Conservation (phyloP, 2,888 invertebrate species). For the Psylliodes chrysocephalus region DNA sequence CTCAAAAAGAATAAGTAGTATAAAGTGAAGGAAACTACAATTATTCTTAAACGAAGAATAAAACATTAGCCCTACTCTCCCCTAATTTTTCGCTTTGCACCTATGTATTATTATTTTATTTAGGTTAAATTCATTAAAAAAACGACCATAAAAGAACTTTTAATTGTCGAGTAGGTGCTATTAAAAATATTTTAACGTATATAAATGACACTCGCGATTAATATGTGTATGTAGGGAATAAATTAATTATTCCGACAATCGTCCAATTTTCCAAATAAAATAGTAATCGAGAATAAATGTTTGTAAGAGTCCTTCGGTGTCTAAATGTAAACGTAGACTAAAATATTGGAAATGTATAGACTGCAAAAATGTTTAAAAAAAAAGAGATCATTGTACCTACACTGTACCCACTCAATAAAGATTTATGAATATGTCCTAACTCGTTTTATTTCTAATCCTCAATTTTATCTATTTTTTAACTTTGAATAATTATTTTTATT, state of each 20-base stretch:
- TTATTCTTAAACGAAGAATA: too few species aligned
- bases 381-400: conserved; percentile 10
- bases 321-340: conserved; percentile 35
- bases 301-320: conserved; percentile 22
- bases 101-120: too few species aligned
- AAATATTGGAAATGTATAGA: conserved; percentile 39
- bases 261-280: conserved; percentile 33
- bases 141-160: neutral
- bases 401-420: conserved; percentile 36
- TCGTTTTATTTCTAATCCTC: too few species aligned
- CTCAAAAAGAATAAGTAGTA: too few species aligned
- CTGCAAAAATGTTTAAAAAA: conserved; percentile 34
- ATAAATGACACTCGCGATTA: conserved; percentile 2
- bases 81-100: too few species aligned
- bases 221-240: conserved; percentile 17
- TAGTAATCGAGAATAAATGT: conserved; percentile 28
- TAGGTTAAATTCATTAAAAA: neutral
- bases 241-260: conserved; percentile 35
- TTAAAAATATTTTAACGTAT: neutral
- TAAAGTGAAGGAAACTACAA: too few species aligned
- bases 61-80: too few species aligned
- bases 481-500: too few species aligned
- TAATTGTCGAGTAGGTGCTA: conserved; percentile 23
- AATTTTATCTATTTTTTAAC: too few species aligned
- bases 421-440: conserved; percentile 22